phyloP scores from a whole-genome alignment of 2,113 vertebrate species.

The Vulpes ferrilata region DNA sequence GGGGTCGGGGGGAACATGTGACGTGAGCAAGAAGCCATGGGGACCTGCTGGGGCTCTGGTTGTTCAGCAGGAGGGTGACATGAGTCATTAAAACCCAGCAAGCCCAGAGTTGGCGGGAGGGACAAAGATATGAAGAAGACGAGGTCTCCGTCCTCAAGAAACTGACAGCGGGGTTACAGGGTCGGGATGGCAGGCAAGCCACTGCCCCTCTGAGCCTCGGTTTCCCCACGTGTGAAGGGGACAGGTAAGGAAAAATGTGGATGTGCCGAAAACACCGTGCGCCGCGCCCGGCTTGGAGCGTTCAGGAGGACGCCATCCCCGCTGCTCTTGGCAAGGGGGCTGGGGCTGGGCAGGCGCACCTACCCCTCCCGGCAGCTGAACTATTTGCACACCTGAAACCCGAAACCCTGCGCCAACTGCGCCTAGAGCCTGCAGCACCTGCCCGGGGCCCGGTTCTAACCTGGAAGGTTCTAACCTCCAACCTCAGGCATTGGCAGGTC shows the following conservation, averaged over 20 bases:
- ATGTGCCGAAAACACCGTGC: fast-evolving
- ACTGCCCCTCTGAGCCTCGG: background rate
- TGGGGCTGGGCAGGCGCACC: background rate
- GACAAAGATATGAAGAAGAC: background rate
- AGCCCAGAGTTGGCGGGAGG: background rate
- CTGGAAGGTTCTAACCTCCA: background rate
- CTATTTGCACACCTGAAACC: conserved; percentile 68
- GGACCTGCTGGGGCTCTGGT: background rate
- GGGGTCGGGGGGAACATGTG: background rate
- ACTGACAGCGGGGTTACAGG: background rate
- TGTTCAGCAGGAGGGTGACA: no score
- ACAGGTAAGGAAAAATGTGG: background rate
- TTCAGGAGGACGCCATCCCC: fast-evolving
- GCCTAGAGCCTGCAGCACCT: background rate
- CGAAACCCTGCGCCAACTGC: conserved; percentile 55
- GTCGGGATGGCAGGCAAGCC: fast-evolving
- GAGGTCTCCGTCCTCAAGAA: background rate
- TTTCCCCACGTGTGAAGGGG: background rate
- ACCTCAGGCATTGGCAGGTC: conserved; percentile 43
- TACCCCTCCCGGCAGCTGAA: conserved; percentile 60
- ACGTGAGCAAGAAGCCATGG: background rate
- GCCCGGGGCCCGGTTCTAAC: conserved; percentile 62
- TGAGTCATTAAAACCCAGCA: fast-evolving
- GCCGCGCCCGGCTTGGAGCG: fast-evolving
- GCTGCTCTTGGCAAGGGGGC: background rate